Evolutionary conservation across 2,113 vertebrate genomes (phyloP).

Genomic region (Ceyx margarethae): DNA sequence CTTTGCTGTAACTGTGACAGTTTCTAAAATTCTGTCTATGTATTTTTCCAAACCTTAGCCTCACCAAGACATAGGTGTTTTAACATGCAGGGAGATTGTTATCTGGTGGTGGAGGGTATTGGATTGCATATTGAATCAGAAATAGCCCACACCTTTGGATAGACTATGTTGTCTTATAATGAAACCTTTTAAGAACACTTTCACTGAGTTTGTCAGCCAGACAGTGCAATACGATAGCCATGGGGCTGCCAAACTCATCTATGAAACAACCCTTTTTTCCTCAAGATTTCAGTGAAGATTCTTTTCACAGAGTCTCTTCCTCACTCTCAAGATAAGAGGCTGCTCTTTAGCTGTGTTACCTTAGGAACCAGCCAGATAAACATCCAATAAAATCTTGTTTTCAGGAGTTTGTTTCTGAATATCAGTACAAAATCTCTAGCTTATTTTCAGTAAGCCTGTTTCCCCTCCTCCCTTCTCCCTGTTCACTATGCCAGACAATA

Average conservation of each 20-base stretch:
- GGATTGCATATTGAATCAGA: slow-evolving; percentile 6
- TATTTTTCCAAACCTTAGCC: background rate
- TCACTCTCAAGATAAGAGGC: slow-evolving; percentile 55
- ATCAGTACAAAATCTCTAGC: slow-evolving; percentile 19
- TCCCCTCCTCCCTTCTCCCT: background rate
- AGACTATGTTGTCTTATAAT: background rate
- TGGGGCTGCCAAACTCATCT: slow-evolving; percentile 18
- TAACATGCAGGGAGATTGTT: background rate
- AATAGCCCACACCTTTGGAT: background rate
- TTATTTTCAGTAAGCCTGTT: slow-evolving; percentile 19
- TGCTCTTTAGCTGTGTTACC: slow-evolving; percentile 58
- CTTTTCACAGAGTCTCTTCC: slow-evolving; percentile 27
- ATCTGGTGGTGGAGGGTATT: background rate
- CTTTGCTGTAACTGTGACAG: background rate
- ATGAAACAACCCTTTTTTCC: slow-evolving; percentile 30
- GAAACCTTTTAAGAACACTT: background rate
- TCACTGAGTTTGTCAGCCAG: slow-evolving; percentile 2
- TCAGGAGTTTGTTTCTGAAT: slow-evolving; percentile 49
- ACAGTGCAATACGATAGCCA: background rate
- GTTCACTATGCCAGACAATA: background rate
- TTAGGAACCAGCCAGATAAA: slow-evolving; percentile 56
- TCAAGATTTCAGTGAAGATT: slow-evolving; percentile 31
- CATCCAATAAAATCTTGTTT: slow-evolving; percentile 51
- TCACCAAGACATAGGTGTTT: background rate
- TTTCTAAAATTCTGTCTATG: background rate